These are phyloP conservation scores for Hestina assimilis DNA, from an alignment of 1,140 invertebrate species.

Conservation along the genomic window DNA sequence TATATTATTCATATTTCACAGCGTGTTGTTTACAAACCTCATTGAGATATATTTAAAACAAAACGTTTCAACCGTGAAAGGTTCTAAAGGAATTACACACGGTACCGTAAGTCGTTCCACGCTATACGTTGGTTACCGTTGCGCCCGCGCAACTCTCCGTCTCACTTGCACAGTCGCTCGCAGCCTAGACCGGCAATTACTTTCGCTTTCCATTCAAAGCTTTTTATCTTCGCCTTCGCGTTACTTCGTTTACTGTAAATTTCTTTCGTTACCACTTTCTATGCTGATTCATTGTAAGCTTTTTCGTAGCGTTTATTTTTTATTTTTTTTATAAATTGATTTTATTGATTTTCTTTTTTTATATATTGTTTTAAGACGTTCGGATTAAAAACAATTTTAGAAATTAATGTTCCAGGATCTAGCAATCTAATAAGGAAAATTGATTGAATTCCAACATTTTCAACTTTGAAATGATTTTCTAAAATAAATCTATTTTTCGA, in stretches of 20 bases:
- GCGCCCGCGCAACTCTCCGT: constrained; percentile 26
- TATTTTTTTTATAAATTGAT: background rate
- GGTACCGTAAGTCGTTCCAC: constrained; percentile 7
- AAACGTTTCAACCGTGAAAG: background rate
- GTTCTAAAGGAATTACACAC: constrained; percentile 33
- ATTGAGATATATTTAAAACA: background rate
- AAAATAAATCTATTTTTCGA: too few relatives aligned
- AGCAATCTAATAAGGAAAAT: too few relatives aligned
- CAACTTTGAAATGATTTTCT: too few relatives aligned
- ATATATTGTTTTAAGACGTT: too few relatives aligned
- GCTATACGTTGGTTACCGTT: constrained; percentile 11
- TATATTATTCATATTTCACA: background rate
- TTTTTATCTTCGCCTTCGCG: constrained; percentile 45
- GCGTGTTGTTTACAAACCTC: background rate
- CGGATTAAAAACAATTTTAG: too few relatives aligned
- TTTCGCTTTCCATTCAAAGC: constrained; percentile 64
- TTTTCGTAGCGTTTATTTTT: constrained; percentile 10
- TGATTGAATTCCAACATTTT: too few relatives aligned
- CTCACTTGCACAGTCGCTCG: constrained; percentile 30
- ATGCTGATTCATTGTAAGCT: constrained; percentile 2
- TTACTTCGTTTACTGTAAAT: constrained; percentile 26
- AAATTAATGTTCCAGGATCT: too few relatives aligned
- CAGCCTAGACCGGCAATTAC: constrained; percentile 58
- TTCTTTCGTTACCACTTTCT: constrained; percentile 24
- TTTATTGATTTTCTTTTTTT: too few relatives aligned